These are phyloP conservation scores for Tenodera sinensis DNA, from an alignment of 2,888 invertebrate genomes.

Conservation along the genomic window DNA sequence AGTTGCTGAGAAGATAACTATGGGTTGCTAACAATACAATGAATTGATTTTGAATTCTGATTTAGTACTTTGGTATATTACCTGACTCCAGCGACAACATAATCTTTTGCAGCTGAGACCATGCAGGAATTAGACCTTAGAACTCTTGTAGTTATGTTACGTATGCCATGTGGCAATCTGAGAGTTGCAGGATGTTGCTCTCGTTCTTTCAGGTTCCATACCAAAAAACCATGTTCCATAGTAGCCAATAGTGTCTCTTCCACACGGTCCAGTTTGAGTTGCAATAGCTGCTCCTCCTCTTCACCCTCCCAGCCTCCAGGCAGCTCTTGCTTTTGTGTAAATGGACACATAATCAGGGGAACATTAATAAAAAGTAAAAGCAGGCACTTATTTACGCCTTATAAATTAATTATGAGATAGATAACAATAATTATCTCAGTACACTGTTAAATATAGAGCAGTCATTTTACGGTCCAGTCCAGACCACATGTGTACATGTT, in stretches of 20 bases:
- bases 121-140: constrained; percentile 87
- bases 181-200: constrained; percentile 52
- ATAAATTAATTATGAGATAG: no score
- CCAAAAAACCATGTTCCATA: constrained; percentile 76
- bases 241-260: constrained; percentile 72
- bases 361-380: background rate
- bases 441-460: no score
- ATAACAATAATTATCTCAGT: no score
- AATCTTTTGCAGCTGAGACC: constrained; percentile 84
- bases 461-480: no score
- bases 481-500: no score
- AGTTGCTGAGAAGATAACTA: background rate
- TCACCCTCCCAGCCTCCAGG: constrained; percentile 57
- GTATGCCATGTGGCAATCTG: constrained; percentile 76
- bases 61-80: constrained; percentile 39
- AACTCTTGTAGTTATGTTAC: constrained; percentile 91
- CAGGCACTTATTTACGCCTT: no score
- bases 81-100: constrained; percentile 93
- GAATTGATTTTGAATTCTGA: background rate
- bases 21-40: background rate
- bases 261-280: constrained; percentile 77
- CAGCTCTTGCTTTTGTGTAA: constrained; percentile 1
- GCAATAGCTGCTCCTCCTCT: constrained; percentile 62
- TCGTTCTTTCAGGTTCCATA: constrained; percentile 68
- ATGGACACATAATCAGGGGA: background rate